Conservation (phyloP, 2,888 invertebrate genomes). For the Caenorhabditis sp. region DNA sequence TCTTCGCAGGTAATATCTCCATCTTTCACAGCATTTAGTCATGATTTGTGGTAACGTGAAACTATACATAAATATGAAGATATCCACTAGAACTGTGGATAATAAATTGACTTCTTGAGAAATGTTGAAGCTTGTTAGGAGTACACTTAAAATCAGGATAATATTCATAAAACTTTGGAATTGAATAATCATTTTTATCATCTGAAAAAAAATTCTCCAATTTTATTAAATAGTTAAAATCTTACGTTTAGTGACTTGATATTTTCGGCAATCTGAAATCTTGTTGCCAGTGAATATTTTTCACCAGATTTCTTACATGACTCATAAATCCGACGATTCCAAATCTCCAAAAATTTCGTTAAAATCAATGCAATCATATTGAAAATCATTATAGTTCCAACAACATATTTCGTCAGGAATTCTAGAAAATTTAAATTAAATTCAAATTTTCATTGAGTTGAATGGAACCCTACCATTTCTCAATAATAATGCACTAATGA, state of each 20-base stretch:
- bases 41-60: conserved; percentile 26
- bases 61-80: conserved; percentile 16
- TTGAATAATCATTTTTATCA: conserved; percentile 13
- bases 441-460: too few relatives aligned
- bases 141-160: conserved; percentile 10
- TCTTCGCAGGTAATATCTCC: conserved; percentile 7
- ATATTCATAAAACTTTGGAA: conserved; percentile 23
- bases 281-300: conserved; percentile 16
- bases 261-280: conserved; percentile 22
- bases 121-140: conserved; percentile 15
- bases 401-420: conserved; percentile 9
- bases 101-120: conserved; percentile 16
- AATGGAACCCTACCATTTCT: conserved; percentile 15
- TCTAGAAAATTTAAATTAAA: conserved; percentile 11
- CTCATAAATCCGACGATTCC: conserved; percentile 15
- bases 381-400: background rate
- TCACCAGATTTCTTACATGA: conserved; percentile 4
- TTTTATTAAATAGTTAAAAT: background rate
- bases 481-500: conserved; percentile 6
- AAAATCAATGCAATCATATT: conserved; percentile 9
- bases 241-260: conserved; percentile 17
- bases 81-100: conserved; percentile 8
- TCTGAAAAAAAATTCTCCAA: conserved; percentile 12
- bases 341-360: conserved; percentile 7
- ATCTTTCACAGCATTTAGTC: conserved; percentile 15